A percentile compares a stretch with the other conserved stretches of the same genome.
These are phyloP conservation scores for Sternarchorhynchus goeldii DNA, from an alignment of 2,797 vertebrate species.

Conservation along the genomic window DNA sequence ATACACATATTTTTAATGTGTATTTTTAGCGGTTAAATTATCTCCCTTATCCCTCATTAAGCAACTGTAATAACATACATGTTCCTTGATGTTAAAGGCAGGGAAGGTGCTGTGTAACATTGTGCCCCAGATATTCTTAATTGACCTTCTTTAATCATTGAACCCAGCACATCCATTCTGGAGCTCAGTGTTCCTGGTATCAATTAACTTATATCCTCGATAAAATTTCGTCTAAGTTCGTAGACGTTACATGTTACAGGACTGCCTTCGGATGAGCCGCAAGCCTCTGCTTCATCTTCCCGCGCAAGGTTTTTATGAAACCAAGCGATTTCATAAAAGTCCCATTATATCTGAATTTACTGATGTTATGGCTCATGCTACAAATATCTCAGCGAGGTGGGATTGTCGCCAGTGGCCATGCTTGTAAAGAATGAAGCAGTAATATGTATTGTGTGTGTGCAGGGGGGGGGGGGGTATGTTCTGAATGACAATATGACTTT, in stretches of 20 bases:
- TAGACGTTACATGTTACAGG: slow-evolving; percentile 47
- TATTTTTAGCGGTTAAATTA: neutral
- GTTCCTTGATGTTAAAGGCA: slow-evolving; percentile 32
- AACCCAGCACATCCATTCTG: slow-evolving; percentile 16
- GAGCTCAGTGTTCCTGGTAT: slow-evolving; percentile 35
- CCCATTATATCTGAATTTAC: slow-evolving; percentile 67
- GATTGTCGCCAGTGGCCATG: slow-evolving; percentile 64
- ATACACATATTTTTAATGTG: neutral
- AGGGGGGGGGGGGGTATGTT: slow-evolving; percentile 49
- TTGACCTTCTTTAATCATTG: slow-evolving; percentile 45
- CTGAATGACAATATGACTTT: slow-evolving; percentile 61
- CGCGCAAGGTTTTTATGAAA: slow-evolving; percentile 61
- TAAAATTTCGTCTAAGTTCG: slow-evolving; percentile 45
- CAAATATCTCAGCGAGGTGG: slow-evolving; percentile 68
- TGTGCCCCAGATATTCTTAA: slow-evolving; percentile 29
- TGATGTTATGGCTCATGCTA: slow-evolving; percentile 65
- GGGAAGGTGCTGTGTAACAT: slow-evolving; percentile 15
- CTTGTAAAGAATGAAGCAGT: slow-evolving; percentile 63
- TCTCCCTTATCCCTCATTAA: slow-evolving; percentile 7
- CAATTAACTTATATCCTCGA: slow-evolving; percentile 49
- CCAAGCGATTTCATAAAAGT: slow-evolving; percentile 69
- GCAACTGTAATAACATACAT: neutral
- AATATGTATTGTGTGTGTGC: slow-evolving; percentile 59
- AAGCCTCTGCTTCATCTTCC: slow-evolving; percentile 60
- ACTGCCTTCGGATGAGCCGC: slow-evolving; percentile 43